These are phyloP conservation scores for Notoglanidium macrostoma DNA, from an alignment of 2,797 vertebrate species.

Conservation along the genomic window DNA sequence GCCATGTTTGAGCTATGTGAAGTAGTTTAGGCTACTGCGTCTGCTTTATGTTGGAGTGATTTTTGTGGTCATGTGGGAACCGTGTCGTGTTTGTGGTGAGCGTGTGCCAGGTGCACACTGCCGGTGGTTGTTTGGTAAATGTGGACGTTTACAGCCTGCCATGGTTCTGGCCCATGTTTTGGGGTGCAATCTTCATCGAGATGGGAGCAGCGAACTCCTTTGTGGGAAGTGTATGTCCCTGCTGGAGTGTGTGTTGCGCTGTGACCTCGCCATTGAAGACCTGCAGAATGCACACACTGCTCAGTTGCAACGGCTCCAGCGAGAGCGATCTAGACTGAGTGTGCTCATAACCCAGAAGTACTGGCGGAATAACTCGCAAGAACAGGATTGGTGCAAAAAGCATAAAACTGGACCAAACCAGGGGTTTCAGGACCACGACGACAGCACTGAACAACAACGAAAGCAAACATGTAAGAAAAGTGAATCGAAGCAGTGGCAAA, in stretches of 20 bases:
- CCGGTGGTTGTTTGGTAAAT: slow-evolving; percentile 77
- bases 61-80: slow-evolving; percentile 67
- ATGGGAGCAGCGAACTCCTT: slow-evolving; percentile 75
- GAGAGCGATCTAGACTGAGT: slow-evolving; percentile 71
- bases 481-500: neutral
- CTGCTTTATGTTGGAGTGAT: neutral
- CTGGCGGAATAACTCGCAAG: slow-evolving; percentile 68
- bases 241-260: slow-evolving; percentile 74
- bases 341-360: slow-evolving; percentile 74
- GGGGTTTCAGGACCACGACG: neutral
- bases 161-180: slow-evolving; percentile 76
- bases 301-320: slow-evolving; percentile 69
- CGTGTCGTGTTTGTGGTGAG: slow-evolving; percentile 73
- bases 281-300: slow-evolving; percentile 67
- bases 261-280: slow-evolving; percentile 68
- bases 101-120: slow-evolving; percentile 72
- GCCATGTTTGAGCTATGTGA: neutral
- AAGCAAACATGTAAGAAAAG: neutral
- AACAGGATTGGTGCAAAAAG: neutral
- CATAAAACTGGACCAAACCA: neutral
- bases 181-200: slow-evolving; percentile 69
- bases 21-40: neutral
- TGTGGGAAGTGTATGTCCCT: slow-evolving; percentile 78
- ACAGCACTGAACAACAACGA: neutral
- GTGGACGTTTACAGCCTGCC: slow-evolving; percentile 70